Percentiles rank a stretch among this genome's conserved stretches.
Conservation (phyloP, 1,140 invertebrate species). For the Drosophila nebulosa region DNA sequence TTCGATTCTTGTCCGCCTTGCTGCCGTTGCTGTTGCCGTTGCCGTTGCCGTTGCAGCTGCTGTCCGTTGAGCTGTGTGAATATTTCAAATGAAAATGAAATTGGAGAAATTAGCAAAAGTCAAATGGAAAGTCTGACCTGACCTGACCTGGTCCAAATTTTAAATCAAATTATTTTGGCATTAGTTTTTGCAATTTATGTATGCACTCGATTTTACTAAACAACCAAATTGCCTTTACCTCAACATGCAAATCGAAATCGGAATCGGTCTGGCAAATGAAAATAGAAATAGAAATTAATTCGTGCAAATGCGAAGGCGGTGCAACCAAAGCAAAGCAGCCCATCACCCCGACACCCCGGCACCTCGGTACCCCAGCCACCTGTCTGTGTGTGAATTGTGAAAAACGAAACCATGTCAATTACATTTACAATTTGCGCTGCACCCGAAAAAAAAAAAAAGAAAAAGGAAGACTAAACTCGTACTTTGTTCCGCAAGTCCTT, state of each 20-base stretch:
- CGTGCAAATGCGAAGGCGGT: slow-evolving; percentile 43
- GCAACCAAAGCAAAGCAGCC: not conserved
- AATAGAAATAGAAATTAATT: slow-evolving; percentile 72
- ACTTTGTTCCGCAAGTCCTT: slow-evolving; percentile 19
- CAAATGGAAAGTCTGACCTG: slow-evolving; percentile 50
- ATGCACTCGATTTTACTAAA: slow-evolving; percentile 55
- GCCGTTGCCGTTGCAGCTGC: slow-evolving; percentile 45
- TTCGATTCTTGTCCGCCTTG: slow-evolving; percentile 72
- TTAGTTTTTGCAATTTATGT: slow-evolving; percentile 75
- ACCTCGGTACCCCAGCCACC: not conserved
- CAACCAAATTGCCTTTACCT: slow-evolving; percentile 38
- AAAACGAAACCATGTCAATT: slow-evolving; percentile 79
- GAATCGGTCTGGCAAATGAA: not conserved
- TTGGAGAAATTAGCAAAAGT: slow-evolving; percentile 4
- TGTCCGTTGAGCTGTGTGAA: slow-evolving; percentile 16
- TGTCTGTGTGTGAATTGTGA: slow-evolving; percentile 21
- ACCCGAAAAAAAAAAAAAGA: slow-evolving; percentile 31
- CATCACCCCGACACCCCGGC: not conserved
- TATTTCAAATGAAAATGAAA: slow-evolving; percentile 5
- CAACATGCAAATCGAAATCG: slow-evolving; percentile 39
- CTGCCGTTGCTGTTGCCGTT: slow-evolving; percentile 39
- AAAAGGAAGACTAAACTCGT: not conserved
- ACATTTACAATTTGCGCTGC: slow-evolving; percentile 61
- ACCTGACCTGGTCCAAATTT: slow-evolving; percentile 56
- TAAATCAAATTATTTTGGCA: slow-evolving; percentile 76